Evolutionary conservation across 2,797 vertebrate species (phyloP).

Genomic region (Anguilla anguilla): DNA sequence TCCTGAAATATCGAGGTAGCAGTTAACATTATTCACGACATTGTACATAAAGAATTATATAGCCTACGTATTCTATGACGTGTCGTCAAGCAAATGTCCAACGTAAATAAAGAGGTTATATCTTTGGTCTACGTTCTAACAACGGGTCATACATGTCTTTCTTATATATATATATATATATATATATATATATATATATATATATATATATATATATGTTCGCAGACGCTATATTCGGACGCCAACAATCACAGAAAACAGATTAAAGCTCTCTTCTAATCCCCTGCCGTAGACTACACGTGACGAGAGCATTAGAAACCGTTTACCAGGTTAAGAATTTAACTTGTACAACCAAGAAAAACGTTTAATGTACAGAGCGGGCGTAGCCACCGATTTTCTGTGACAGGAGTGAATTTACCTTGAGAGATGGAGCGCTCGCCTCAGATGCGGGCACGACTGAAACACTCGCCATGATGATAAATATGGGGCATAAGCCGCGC

Average conservation of each 20-base stretch:
- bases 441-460: constrained; percentile 46
- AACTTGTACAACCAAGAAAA: background rate
- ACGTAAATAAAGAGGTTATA: background rate
- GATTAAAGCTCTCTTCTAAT: constrained; percentile 12
- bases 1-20: background rate
- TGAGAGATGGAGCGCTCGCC: constrained; percentile 47
- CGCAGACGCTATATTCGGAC: background rate
- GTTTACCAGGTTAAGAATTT: background rate
- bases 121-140: background rate
- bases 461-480: constrained; percentile 49
- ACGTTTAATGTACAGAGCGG: background rate
- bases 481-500: constrained; percentile 21
- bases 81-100: constrained; percentile 5
- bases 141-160: background rate
- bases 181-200: no score
- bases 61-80: constrained; percentile 14
- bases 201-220: no score
- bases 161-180: no score
- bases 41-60: background rate
- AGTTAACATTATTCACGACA: background rate
- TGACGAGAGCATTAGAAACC: constrained; percentile 8
- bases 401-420: constrained; percentile 45
- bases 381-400: background rate
- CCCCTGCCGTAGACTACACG: background rate
- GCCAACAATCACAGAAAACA: background rate